Percentiles rank a stretch among this genome's conserved stretches.
phyloP scores from a whole-genome alignment of 2,888 invertebrate species.

The Resseliella maxima region DNA sequence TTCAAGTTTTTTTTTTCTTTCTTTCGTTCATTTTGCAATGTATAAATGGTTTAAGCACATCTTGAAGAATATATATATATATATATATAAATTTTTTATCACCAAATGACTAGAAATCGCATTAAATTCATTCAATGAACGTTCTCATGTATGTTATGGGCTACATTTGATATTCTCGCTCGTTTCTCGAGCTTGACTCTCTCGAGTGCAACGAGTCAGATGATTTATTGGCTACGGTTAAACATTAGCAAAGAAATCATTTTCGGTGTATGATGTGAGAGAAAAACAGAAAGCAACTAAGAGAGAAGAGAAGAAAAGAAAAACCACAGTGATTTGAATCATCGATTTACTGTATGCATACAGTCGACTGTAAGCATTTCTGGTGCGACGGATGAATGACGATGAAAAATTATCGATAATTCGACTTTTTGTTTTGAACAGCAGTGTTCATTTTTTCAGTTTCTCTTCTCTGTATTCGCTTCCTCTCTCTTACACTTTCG shows the following conservation, averaged over 20 bases:
- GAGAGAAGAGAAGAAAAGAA: background rate
- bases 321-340: background rate
- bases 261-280: background rate
- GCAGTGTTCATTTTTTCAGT: too few species aligned
- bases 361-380: background rate
- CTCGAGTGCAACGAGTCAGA: background rate
- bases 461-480: too few species aligned
- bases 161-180: background rate
- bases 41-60: too few species aligned
- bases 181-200: background rate
- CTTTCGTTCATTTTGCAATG: too few species aligned
- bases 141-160: slow-evolving; percentile 38
- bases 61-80: too few species aligned
- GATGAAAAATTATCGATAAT: slow-evolving; percentile 57
- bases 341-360: slow-evolving; percentile 1
- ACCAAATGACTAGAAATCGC: background rate
- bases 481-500: too few species aligned
- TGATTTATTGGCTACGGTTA: slow-evolving; percentile 27
- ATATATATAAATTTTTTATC: background rate
- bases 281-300: too few species aligned
- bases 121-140: too few species aligned
- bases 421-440: background rate
- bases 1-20: too few species aligned
- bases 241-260: slow-evolving; percentile 45
- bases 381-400: slow-evolving; percentile 56